Conservation (phyloP, 2,113 vertebrate species). For the Trogon surrucura region DNA sequence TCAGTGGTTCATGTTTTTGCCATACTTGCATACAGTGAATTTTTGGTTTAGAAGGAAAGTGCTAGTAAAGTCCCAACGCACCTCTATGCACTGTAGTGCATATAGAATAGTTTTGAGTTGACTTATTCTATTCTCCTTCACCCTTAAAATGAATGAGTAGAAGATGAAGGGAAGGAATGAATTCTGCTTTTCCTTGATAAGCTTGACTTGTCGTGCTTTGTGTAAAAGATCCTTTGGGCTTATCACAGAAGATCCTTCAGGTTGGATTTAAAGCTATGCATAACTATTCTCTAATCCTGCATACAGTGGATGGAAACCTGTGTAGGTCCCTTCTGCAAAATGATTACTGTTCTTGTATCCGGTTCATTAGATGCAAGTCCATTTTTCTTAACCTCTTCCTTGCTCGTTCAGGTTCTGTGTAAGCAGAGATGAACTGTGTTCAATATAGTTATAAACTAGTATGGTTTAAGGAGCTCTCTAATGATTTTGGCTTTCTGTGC, state of each 20-base stretch:
- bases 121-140: not conserved
- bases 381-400: not conserved
- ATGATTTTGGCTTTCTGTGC: not conserved
- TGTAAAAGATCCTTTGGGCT: not conserved
- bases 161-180: not conserved
- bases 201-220: not conserved
- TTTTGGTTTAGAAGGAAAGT: not conserved
- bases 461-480: not conserved
- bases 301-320: not conserved
- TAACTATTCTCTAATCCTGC: not conserved
- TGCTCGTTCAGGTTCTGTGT: not conserved
- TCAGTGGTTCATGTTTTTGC: not conserved
- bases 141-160: not conserved
- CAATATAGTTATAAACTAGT: not conserved
- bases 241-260: not conserved
- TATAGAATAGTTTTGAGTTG: not conserved
- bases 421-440: not conserved
- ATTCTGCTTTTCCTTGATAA: not conserved
- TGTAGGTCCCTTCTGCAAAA: not conserved
- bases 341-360: not conserved
- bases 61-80: not conserved
- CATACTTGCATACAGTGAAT: not conserved
- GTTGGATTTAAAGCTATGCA: not conserved
- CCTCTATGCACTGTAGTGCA: not conserved
- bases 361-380: not conserved